phyloP scores from a whole-genome alignment of 37 sponge, comb jelly and placozoan genomes.

The Beroe forskalii region DNA sequence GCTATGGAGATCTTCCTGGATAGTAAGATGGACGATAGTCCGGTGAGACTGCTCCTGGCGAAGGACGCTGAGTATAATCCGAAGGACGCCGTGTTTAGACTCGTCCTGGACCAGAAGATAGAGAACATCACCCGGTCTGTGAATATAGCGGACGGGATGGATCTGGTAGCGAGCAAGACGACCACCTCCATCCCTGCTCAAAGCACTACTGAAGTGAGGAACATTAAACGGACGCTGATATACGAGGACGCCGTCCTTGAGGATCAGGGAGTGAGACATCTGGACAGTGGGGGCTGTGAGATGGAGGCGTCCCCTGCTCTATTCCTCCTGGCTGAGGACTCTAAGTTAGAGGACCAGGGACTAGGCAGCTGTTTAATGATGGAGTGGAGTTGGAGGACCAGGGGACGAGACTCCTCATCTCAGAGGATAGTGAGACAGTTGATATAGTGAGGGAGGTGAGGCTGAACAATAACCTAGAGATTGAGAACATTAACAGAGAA shows the following conservation, averaged over 20 bases:
- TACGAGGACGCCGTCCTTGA: slow-evolving; percentile 29
- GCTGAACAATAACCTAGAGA: not conserved
- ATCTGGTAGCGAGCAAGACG: not conserved
- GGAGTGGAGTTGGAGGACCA: slow-evolving; percentile 23
- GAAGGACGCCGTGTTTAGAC: slow-evolving; percentile 5
- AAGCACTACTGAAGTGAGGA: slow-evolving; percentile 7
- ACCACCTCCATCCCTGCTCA: slow-evolving; percentile 5
- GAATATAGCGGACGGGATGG: slow-evolving; percentile 30
- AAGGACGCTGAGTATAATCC: slow-evolving; percentile 46
- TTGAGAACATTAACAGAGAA: slow-evolving; percentile 35
- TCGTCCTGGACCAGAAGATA: not conserved
- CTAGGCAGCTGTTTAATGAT: slow-evolving; percentile 2
- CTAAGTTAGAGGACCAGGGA: slow-evolving; percentile 52
- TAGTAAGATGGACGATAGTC: slow-evolving; percentile 29
- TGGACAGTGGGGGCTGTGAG: not conserved
- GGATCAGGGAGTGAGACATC: slow-evolving; percentile 6
- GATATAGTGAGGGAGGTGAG: slow-evolving; percentile 19
- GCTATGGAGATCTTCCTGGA: slow-evolving; percentile 21
- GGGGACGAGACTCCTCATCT: slow-evolving; percentile 1
- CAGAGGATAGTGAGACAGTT: not conserved
- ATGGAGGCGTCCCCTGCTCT: not conserved
- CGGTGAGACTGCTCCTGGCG: not conserved
- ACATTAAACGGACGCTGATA: not conserved
- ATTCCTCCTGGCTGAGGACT: not conserved
- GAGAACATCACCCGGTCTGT: slow-evolving; percentile 13